These are phyloP conservation scores for Ophthalmolycus amberensis DNA, from an alignment of 2,113 vertebrate species.

Conservation along the genomic window DNA sequence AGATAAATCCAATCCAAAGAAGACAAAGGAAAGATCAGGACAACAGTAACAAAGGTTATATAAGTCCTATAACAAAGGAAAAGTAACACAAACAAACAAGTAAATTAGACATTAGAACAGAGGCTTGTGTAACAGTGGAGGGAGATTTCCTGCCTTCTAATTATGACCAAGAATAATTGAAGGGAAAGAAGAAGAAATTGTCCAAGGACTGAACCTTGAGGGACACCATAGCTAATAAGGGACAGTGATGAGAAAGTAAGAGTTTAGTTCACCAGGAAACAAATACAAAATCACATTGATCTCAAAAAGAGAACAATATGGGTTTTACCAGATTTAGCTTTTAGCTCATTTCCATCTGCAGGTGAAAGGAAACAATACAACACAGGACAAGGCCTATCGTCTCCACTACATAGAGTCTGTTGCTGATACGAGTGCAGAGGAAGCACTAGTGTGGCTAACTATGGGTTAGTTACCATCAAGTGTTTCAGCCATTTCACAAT, in stretches of 20 bases:
- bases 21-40: not conserved
- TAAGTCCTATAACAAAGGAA: not conserved
- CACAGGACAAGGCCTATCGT: not conserved
- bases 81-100: not conserved
- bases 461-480: not conserved
- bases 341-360: not conserved
- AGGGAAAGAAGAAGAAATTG: not conserved
- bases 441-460: not conserved
- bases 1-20: not conserved
- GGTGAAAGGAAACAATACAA: not conserved
- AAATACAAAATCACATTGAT: not conserved
- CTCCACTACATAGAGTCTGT: not conserved
- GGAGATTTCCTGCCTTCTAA: not conserved
- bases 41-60: not conserved
- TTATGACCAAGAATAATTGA: not conserved
- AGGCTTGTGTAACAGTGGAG: not conserved
- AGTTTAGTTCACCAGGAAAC: not conserved
- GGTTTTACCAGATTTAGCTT: not conserved
- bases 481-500: conserved; percentile 16
- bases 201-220: conserved; percentile 15
- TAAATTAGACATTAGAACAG: not conserved
- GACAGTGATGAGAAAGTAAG: not conserved
- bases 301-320: not conserved
- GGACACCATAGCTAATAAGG: not conserved
- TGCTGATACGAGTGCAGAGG: not conserved